Evolutionary conservation across 1,140 invertebrate genomes (phyloP).

Genomic region (Lordiphosa clarofinis): DNA sequence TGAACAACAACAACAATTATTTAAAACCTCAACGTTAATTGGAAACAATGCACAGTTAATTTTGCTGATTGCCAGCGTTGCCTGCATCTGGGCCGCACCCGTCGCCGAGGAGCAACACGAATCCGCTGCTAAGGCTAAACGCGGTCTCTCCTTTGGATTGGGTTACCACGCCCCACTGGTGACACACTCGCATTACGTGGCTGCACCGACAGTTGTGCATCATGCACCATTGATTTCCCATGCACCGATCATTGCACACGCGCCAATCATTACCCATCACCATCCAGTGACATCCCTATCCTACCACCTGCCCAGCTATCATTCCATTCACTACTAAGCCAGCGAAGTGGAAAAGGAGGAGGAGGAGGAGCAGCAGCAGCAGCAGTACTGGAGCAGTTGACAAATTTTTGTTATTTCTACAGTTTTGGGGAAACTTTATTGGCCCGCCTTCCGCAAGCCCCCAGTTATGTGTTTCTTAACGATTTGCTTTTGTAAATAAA

Average conservation of each 20-base stretch:
- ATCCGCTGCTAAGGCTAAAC: conserved; percentile 60
- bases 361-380: conserved; percentile 5
- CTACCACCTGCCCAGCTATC: conserved; percentile 65
- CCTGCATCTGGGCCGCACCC: conserved; percentile 62
- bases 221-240: conserved; percentile 66
- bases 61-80: conserved; percentile 47
- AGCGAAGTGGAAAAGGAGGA: conserved; percentile 21
- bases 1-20: too few species aligned
- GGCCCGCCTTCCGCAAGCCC: neutral
- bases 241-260: conserved; percentile 62
- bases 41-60: conserved; percentile 43
- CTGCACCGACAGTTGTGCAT: conserved; percentile 61
- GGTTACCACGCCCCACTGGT: conserved; percentile 73
- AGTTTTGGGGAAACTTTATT: neutral
- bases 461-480: neutral
- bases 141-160: conserved; percentile 56
- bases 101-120: conserved; percentile 46
- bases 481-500: conserved; percentile 32
- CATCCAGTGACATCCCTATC: conserved; percentile 54
- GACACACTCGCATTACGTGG: conserved; percentile 60
- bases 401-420: neutral
- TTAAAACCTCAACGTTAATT: conserved; percentile 13
- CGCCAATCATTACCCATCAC: conserved; percentile 51
- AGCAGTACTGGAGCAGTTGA: conserved; percentile 10
- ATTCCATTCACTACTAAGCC: conserved; percentile 67